phyloP scores from a whole-genome alignment of 2,797 vertebrate genomes.

The Acanthopagrus latus region DNA sequence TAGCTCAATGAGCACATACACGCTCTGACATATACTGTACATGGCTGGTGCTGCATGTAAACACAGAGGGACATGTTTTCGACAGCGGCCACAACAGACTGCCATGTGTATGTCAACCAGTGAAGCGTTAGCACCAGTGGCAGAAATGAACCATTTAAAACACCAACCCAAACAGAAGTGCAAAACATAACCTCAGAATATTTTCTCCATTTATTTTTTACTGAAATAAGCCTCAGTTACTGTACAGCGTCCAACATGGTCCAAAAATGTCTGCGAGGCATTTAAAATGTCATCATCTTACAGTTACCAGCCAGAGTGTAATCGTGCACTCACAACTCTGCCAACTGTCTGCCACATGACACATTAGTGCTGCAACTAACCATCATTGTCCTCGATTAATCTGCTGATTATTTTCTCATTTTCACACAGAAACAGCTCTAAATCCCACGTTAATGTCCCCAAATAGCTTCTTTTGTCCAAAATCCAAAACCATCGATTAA shows the following conservation, averaged over 20 bases:
- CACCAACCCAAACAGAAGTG: neutral
- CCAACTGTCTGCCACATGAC: neutral
- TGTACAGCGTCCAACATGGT: neutral
- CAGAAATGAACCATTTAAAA: neutral
- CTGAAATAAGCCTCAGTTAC: neutral
- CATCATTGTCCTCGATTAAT: neutral
- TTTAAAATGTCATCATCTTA: neutral
- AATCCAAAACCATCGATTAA: neutral
- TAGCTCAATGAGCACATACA: slow-evolving; percentile 60
- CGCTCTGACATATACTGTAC: slow-evolving; percentile 16
- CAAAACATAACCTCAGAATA: neutral
- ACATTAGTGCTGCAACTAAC: neutral
- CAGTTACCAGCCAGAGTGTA: neutral
- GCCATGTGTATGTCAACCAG: neutral
- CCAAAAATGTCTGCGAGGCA: neutral
- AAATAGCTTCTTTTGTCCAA: neutral
- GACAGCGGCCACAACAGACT: slow-evolving; percentile 25
- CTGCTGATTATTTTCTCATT: neutral
- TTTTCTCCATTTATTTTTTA: neutral
- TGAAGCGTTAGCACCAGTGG: neutral
- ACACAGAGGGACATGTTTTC: slow-evolving; percentile 46
- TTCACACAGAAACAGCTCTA: too few species aligned
- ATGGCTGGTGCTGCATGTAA: slow-evolving; percentile 39
- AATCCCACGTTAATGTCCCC: neutral
- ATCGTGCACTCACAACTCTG: neutral